Evolutionary conservation across 2,888 invertebrate genomes (phyloP).

Genomic region (Folsomia manolachei): DNA sequence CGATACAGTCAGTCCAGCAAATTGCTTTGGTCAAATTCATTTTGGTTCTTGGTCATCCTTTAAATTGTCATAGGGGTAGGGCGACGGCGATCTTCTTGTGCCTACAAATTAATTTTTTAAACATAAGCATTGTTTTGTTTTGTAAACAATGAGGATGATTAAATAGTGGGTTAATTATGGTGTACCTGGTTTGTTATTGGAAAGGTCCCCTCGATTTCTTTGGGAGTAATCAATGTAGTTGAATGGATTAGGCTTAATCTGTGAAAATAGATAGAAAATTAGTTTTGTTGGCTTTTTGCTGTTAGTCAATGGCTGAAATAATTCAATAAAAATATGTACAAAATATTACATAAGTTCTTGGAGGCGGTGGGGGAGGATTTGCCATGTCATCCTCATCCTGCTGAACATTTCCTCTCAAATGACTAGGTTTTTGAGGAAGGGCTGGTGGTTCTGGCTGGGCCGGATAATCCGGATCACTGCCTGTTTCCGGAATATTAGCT

Average conservation of each 20-base stretch:
- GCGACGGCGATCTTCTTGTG: neutral
- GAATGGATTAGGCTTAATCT: constrained; percentile 34
- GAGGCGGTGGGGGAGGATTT: constrained; percentile 42
- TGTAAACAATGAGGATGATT: neutral
- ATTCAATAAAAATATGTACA: no score
- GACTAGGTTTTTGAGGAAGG: constrained; percentile 14
- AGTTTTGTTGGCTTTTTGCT: neutral
- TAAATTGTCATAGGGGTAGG: constrained; percentile 3
- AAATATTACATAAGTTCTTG: constrained; percentile 39
- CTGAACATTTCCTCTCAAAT: neutral
- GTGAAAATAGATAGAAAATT: constrained; percentile 2
- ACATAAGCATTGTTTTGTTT: neutral
- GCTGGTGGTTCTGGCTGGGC: neutral
- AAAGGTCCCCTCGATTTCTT: neutral
- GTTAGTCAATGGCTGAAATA: neutral
- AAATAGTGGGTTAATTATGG: neutral
- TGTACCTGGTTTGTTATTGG: constrained; percentile 2
- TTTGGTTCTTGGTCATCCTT: neutral
- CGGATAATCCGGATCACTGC: neutral
- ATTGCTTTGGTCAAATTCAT: neutral
- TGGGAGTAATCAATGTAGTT: constrained; percentile 36
- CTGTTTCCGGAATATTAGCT: constrained; percentile 15
- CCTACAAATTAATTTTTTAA: neutral
- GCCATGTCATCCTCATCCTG: constrained; percentile 17
- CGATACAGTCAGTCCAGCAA: neutral